phyloP scores from a whole-genome alignment of 2,797 vertebrate genomes.

The Sorex maritimensis region DNA sequence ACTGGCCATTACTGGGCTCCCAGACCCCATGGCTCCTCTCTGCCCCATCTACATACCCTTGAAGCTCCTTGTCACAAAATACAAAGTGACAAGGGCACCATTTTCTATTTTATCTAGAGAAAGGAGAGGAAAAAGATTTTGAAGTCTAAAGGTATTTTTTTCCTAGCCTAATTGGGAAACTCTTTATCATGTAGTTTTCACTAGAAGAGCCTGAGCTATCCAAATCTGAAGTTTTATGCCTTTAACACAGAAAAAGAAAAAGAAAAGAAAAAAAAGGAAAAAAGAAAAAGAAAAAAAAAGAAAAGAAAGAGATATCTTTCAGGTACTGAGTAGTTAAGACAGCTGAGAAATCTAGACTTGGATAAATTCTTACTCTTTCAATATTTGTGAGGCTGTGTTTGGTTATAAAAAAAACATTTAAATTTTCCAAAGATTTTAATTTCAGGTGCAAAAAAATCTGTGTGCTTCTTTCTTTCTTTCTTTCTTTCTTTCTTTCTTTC shows the following conservation, averaged over 20 bases:
- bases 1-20: background rate
- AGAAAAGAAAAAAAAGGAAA: background rate
- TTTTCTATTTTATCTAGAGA: constrained; percentile 15
- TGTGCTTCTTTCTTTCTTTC: background rate
- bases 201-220: constrained; percentile 12
- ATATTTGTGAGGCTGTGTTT: constrained; percentile 41
- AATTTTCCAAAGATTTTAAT: constrained; percentile 55
- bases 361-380: constrained; percentile 36
- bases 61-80: background rate
- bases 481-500: background rate
- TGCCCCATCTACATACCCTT: constrained; percentile 3
- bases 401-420: constrained; percentile 39
- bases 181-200: constrained; percentile 59
- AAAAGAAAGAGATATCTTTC: background rate
- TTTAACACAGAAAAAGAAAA: background rate
- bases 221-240: constrained; percentile 1
- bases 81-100: background rate
- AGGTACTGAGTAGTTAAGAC: constrained; percentile 44
- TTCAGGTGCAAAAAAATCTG: constrained; percentile 45
- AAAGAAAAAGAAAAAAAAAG: background rate
- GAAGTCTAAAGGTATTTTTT: constrained; percentile 20
- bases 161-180: background rate
- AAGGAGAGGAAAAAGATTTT: constrained; percentile 36
- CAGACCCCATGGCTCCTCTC: constrained; percentile 12
- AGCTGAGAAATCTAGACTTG: constrained; percentile 57